Evolutionary conservation across 2,113 vertebrate species (phyloP), one percentile per base, ranked within the genome.

Genomic region (cattle (Bos taurus)): DNA sequence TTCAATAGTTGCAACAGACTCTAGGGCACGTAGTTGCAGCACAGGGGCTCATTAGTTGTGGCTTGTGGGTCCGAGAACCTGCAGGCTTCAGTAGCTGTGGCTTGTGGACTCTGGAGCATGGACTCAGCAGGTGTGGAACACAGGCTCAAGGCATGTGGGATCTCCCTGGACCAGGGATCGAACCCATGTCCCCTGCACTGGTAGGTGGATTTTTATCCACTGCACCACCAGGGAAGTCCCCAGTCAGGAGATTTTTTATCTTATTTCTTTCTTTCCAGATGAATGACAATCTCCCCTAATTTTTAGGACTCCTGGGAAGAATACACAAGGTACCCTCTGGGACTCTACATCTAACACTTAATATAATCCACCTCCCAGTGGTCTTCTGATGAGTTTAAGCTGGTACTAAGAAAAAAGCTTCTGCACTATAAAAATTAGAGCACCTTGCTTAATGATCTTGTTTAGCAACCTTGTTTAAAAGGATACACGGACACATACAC

Each of bases 191-290:
- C 36, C 36, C 36, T 23, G 21, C 36, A 25, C 36, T 40, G 67
- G 36, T 15, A 40, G 21, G 67, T 13, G 21, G 36, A 25, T 74
- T 40, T 40, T 40, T 40, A 40, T 12, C 67, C 67, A 74, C 67
- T 40, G 36, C 10, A 40, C n/a, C 67, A 74, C 19, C 36, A 40
- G 21, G 36, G n/a, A 40, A 40, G 67, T 40, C 67, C 36, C 67
- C 1, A 64, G 21, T 9, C 50, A 23, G 5, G 60, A 21, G 40
- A 36, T 4, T 71, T 43, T 16, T 25, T 95, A 36, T 71, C 64
- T 84, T 43, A 30, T 89, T 86, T 71, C 91, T 85, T 30, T 97
- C 64, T 82, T 88, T 88, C 82, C 25, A 83, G 62, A 81, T 62
- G 17, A 85, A 83, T 85, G 81, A 67, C 36, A 43, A 10, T 8